A percentile compares a stretch with the other conserved stretches of the same genome.
phyloP scores from a whole-genome alignment of 2,888 invertebrate genomes.

The Stenodema calcarata region DNA sequence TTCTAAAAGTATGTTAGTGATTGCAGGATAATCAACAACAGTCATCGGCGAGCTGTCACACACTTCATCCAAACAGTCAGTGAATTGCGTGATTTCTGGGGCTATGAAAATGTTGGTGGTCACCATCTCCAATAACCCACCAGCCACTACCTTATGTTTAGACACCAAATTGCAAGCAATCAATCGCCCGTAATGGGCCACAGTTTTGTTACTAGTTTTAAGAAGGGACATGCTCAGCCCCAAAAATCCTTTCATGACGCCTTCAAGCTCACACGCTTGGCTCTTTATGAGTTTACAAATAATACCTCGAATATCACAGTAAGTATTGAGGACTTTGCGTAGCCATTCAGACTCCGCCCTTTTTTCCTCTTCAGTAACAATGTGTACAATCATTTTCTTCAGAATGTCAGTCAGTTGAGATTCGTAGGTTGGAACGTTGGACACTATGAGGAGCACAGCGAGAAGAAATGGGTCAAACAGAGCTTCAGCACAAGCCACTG shows the following conservation, averaged over 20 bases:
- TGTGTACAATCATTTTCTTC: conserved; percentile 60
- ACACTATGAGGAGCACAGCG: conserved; percentile 67
- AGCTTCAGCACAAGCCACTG: conserved; percentile 67
- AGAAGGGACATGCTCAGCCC: conserved; percentile 65
- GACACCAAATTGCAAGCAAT: conserved; percentile 69
- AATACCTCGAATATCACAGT: conserved; percentile 62
- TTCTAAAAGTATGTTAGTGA: conserved; percentile 62
- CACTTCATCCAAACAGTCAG: conserved; percentile 63
- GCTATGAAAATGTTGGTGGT: conserved; percentile 67
- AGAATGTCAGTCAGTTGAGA: conserved; percentile 62
- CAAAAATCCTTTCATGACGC: conserved; percentile 65
- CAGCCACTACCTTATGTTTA: conserved; percentile 64
- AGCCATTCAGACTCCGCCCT: conserved; percentile 67
- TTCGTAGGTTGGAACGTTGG: conserved; percentile 63
- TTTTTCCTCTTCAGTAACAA: conserved; percentile 63
- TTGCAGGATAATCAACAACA: conserved; percentile 62
- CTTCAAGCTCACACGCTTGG: conserved; percentile 64
- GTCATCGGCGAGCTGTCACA: conserved; percentile 61
- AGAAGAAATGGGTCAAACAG: conserved; percentile 70
- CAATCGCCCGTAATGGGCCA: conserved; percentile 66
- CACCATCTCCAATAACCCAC: conserved; percentile 66
- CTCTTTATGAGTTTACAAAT: conserved; percentile 63
- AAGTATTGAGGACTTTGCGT: conserved; percentile 62
- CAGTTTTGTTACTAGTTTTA: conserved; percentile 60
- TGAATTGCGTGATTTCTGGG: conserved; percentile 67